Base-by-base conservation (phyloP, 2,888 invertebrate species). In the Papilio protenor region DNA sequence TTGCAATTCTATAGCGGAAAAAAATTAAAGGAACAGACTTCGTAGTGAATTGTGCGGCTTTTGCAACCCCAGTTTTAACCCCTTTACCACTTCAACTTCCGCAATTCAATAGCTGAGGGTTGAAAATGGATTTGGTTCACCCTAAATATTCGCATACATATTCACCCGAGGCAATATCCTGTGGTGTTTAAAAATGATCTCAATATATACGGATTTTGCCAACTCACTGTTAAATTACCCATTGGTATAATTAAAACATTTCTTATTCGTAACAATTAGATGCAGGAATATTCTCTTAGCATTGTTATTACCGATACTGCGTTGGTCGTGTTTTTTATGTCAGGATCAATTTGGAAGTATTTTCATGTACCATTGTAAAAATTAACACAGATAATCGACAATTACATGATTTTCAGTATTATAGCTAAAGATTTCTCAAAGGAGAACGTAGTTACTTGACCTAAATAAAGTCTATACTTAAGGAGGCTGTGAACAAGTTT, bases 31-130 rank as follows among this genome's bases (percentile, higher is more conserved):
- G 52, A 52, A 57, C 47, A 47, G n/a, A 27, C 14, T 69, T 23
- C 27, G 45, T 1, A 47, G 6, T 47, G 11, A 72, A 10, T 47
- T n/a, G 57, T 59, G 47, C 27, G 14, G 57, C 45, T 55, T 66
- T 66, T n/a, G 6, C 55, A 45, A 66, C 73, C 77, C 73, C 11
- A 27, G 55, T 66, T 66, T 66, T 23, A 73, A 77, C 72, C 73
- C 73, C 57, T 77, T 66, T 12, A 40, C 27, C 55, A 55, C 73
- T 66, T 73, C 66, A 64, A 55, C 47, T 77, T 47, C 21, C 69
- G 55, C 49, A 21, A 11, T n/a, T 55, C 40, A 64, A 77, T 18
- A 21, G 72, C 49, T 33, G 21, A 59, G 49, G 61, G 73, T 59
- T 45, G 61, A 47, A 40, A 59, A 73, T 45, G 59, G 47, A 47